A percentile compares a stretch with the other conserved stretches of the same genome.
Evolutionary conservation across 2,888 invertebrate genomes (phyloP).

Genomic region (Plemyria rubiginata): DNA sequence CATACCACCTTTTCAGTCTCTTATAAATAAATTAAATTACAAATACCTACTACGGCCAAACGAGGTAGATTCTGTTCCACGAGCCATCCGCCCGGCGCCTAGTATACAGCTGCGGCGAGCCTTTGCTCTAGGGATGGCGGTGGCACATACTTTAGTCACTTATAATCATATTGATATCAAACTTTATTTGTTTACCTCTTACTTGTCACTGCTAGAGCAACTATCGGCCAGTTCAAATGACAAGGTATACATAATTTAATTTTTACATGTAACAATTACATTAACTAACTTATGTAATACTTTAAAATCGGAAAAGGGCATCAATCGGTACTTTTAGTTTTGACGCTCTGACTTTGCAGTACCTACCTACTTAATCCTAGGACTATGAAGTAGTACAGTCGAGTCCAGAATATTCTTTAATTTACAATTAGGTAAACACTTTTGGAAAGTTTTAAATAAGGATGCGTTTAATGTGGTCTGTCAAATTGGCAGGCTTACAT

Average conservation of each 20-base stretch:
- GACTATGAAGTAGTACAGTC: conserved; percentile 28
- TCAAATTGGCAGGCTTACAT: conserved; percentile 5
- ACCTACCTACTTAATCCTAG: conserved; percentile 9
- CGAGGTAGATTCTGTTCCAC: conserved; percentile 34
- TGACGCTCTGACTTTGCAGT: conserved; percentile 14
- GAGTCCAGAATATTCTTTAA: conserved; percentile 18
- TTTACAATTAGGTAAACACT: conserved; percentile 19
- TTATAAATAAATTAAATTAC: conserved; percentile 51
- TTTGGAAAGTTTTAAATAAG: conserved; percentile 6
- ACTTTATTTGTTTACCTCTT: conserved; percentile 34
- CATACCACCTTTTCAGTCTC: conserved; percentile 83
- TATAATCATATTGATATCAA: conserved; percentile 33
- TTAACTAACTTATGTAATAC: conserved; percentile 25
- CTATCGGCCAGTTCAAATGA: conserved; percentile 22
- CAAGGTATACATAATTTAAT: conserved; percentile 33
- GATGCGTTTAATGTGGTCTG: neutral
- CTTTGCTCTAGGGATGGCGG: conserved; percentile 2
- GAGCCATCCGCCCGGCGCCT: conserved; percentile 1
- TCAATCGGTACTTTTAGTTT: conserved; percentile 17
- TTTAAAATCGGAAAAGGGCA: conserved; percentile 28
- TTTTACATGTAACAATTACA: conserved; percentile 30
- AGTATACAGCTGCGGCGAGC: neutral
- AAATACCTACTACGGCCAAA: conserved; percentile 43
- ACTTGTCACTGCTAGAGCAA: conserved; percentile 24
- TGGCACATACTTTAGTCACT: conserved; percentile 31